Percentiles rank a stretch among this genome's conserved stretches.
Conservation (phyloP, 2,888 invertebrate genomes). For the Mythimna impura region DNA sequence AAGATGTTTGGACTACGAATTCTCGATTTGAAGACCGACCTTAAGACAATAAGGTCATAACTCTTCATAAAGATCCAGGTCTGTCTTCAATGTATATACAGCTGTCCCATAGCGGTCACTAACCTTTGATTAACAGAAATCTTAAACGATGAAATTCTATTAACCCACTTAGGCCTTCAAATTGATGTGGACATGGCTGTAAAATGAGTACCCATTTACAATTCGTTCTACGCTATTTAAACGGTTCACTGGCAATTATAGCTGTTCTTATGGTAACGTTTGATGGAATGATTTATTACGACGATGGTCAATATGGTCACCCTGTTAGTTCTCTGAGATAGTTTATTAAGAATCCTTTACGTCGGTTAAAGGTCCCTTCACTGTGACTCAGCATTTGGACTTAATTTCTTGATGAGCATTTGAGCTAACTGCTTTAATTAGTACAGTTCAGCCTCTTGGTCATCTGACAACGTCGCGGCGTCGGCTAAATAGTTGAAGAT, state of each 20-base stretch:
- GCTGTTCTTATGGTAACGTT: constrained; percentile 38
- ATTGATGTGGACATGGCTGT: constrained; percentile 42
- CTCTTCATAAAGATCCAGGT: not conserved
- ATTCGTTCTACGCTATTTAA: constrained; percentile 64
- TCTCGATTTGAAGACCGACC: too few relatives aligned
- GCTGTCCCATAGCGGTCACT: constrained; percentile 45
- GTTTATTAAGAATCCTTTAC: not conserved
- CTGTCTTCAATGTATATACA: constrained; percentile 25
- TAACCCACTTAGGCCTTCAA: constrained; percentile 60
- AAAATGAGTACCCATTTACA: constrained; percentile 57
- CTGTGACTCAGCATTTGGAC: constrained; percentile 21
- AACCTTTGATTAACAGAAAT: constrained; percentile 61
- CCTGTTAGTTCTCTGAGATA: constrained; percentile 8
- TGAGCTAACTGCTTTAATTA: constrained; percentile 29
- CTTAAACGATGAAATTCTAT: constrained; percentile 60
- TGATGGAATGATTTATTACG: constrained; percentile 37
- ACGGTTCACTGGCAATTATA: constrained; percentile 58
- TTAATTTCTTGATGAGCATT: not conserved
- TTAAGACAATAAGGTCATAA: too few relatives aligned
- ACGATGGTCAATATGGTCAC: constrained; percentile 1
- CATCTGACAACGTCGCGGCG: constrained; percentile 1
- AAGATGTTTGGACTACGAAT: too few relatives aligned
- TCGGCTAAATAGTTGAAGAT: not conserved
- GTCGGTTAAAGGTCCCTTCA: constrained; percentile 18
- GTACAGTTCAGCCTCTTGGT: constrained; percentile 18